Evolutionary conservation across 2,888 invertebrate species (phyloP).

Genomic region (Tubulanus polymorphus): DNA sequence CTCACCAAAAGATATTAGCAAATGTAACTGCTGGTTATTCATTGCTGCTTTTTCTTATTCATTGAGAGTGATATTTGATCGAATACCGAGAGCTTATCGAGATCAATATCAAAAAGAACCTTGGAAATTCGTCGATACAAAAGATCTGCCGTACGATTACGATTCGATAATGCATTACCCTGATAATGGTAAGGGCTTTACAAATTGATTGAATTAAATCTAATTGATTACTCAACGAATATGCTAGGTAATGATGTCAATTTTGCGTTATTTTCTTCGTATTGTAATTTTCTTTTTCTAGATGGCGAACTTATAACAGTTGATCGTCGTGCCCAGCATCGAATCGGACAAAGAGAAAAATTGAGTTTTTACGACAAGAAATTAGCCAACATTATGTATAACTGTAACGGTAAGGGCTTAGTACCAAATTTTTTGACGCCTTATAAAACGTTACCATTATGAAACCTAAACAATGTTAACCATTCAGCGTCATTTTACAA

Average conservation of each 20-base stretch:
- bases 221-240: background rate
- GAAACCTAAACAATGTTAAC: no score
- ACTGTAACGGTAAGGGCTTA: conserved; percentile 17
- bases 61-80: no score
- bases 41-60: no score
- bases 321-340: conserved; percentile 23
- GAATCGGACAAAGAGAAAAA: conserved; percentile 19
- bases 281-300: background rate
- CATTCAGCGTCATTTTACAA: no score
- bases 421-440: no score
- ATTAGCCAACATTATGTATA: conserved; percentile 26
- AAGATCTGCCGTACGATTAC: conserved; percentile 7
- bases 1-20: no score
- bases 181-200: conserved; percentile 4
- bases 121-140: conserved; percentile 2
- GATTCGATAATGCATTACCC: conserved; percentile 8
- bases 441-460: no score
- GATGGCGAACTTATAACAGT: conserved; percentile 22
- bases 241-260: background rate
- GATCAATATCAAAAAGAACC: conserved; percentile 3
- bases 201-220: background rate
- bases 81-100: no score
- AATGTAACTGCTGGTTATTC: no score
- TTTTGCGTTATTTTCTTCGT: no score
- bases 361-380: conserved; percentile 28